A percentile compares a stretch with the other conserved stretches of the same genome.
Conservation (phyloP, 2,797 vertebrate species). For the Onychomys arenicola region DNA sequence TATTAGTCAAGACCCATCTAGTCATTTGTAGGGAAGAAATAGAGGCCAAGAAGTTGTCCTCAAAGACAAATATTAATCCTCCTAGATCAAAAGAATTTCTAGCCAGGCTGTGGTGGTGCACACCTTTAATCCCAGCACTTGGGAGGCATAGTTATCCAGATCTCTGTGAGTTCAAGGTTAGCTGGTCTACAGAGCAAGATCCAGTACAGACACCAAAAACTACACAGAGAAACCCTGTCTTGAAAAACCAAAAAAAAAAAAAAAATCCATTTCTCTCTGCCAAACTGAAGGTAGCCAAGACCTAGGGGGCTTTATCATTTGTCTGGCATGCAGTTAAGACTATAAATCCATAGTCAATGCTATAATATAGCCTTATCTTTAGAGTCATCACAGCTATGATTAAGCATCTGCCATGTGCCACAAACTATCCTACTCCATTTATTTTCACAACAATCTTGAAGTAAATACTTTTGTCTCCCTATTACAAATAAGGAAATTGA, state of each 20-base stretch:
- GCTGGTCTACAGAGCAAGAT: too few relatives aligned
- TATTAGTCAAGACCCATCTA: neutral
- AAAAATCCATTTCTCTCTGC: neutral
- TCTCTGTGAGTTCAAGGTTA: too few relatives aligned
- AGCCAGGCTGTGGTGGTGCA: too few relatives aligned
- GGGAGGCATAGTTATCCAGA: too few relatives aligned
- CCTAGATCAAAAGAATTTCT: neutral
- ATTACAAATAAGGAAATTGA: neutral
- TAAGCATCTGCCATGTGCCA: neutral
- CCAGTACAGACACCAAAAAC: too few relatives aligned
- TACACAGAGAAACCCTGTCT: too few relatives aligned
- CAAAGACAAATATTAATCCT: neutral
- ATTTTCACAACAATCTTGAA: neutral
- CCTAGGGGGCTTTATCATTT: neutral
- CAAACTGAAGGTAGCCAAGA: neutral
- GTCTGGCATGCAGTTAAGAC: neutral
- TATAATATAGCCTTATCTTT: slow-evolving; percentile 7
- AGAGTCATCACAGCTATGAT: neutral
- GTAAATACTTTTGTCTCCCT: neutral
- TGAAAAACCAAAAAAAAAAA: too few relatives aligned
- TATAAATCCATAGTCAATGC: neutral
- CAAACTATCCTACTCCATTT: neutral
- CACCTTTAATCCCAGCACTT: too few relatives aligned
- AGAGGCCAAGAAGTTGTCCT: neutral
- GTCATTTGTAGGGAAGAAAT: neutral